These are phyloP conservation scores for Pitta sordida DNA, from an alignment of 2,113 vertebrate species.

Conservation along the genomic window DNA sequence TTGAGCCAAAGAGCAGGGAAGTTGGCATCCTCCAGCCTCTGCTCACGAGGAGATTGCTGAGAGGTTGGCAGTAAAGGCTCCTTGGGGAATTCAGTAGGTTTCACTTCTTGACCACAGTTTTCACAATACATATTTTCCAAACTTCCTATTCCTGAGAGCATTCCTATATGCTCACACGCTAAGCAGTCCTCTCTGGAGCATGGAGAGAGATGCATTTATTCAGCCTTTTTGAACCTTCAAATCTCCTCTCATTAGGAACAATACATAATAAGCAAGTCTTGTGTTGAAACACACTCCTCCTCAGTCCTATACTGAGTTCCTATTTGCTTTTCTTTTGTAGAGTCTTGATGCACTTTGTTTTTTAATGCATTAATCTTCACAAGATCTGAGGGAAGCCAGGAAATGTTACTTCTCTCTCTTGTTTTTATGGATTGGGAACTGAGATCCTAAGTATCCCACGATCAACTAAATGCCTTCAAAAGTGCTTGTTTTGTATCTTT, in stretches of 20 bases:
- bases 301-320: neutral
- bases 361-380: neutral
- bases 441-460: neutral
- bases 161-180: neutral
- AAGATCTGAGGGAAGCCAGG: neutral
- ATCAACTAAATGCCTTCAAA: neutral
- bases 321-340: neutral
- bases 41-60: neutral
- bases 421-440: neutral
- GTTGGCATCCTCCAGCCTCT: neutral
- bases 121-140: constrained; percentile 5
- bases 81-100: neutral
- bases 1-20: neutral
- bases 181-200: neutral
- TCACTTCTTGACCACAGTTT: neutral
- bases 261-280: neutral
- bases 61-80: neutral
- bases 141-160: neutral
- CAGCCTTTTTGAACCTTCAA: neutral
- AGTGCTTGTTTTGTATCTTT: neutral
- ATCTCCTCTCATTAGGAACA: neutral
- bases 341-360: neutral
- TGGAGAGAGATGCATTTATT: neutral
- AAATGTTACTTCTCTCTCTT: neutral
- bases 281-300: neutral